Conservation (phyloP, 2,888 invertebrate species). For the Heteropelma amictum region DNA sequence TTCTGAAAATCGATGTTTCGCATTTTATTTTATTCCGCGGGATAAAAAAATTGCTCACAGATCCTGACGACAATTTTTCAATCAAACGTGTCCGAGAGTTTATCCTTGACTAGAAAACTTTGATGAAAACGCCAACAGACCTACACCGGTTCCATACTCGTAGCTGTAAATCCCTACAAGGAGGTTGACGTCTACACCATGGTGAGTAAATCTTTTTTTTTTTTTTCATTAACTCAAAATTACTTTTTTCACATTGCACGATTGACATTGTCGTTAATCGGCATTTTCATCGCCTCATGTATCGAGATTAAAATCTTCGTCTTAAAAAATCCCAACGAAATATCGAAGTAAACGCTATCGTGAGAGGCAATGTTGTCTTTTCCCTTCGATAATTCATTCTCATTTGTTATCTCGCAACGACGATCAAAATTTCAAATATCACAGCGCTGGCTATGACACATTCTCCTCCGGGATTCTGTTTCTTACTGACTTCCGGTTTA, state of each 20-base stretch:
- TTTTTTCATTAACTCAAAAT: too few relatives aligned
- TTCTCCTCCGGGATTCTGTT: background rate
- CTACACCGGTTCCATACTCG: slow-evolving; percentile 94
- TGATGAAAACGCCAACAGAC: slow-evolving; percentile 82
- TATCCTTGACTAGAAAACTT: slow-evolving; percentile 51
- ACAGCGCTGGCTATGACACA: background rate
- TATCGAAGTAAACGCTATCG: too few relatives aligned
- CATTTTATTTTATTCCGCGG: too few relatives aligned
- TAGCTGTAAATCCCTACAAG: slow-evolving; percentile 97
- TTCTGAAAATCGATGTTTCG: too few relatives aligned
- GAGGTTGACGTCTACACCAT: slow-evolving; percentile 92
- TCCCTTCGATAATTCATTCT: background rate
- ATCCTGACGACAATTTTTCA: too few relatives aligned
- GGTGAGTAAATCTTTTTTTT: too few relatives aligned
- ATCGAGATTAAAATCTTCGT: too few relatives aligned
- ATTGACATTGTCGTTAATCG: too few relatives aligned
- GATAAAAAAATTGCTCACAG: too few relatives aligned
- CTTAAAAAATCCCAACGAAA: too few relatives aligned
- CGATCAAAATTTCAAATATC: background rate
- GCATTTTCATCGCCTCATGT: too few relatives aligned
- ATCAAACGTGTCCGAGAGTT: too few relatives aligned
- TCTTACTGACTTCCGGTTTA: slow-evolving; percentile 38
- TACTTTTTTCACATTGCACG: background rate
- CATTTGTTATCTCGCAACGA: slow-evolving; percentile 3
- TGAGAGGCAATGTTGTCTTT: background rate